A percentile compares a stretch with the other conserved stretches of the same genome.
Evolutionary conservation across 2,888 invertebrate species (phyloP).

Genomic region (Drosophila siamana): DNA sequence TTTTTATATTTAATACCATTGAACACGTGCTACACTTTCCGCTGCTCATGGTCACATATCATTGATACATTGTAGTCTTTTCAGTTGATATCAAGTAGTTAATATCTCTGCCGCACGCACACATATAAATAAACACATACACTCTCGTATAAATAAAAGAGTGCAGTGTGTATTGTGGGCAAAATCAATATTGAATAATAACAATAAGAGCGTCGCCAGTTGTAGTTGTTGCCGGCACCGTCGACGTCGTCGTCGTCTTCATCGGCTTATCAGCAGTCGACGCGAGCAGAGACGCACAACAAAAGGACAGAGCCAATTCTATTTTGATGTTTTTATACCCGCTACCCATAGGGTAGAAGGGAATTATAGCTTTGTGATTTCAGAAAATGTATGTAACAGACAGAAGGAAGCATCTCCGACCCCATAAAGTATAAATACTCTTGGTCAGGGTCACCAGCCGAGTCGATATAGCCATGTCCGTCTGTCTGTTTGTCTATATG

Average conservation of each 20-base stretch:
- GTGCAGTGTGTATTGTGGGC: constrained; percentile 38
- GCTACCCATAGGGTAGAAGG: no score
- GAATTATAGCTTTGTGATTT: no score
- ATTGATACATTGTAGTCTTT: background rate
- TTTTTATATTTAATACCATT: background rate
- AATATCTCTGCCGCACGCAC: background rate
- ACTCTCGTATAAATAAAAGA: constrained; percentile 22
- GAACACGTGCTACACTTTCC: constrained; percentile 12
- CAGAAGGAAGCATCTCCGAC: no score
- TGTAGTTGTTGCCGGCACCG: constrained; percentile 1
- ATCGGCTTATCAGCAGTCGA: constrained; percentile 51
- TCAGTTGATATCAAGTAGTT: constrained; percentile 4
- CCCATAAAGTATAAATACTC: no score
- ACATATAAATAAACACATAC: constrained; percentile 27
- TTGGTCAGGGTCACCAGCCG: no score
- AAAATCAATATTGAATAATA: constrained; percentile 76
- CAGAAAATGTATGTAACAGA: no score
- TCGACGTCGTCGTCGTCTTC: background rate
- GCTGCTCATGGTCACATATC: background rate
- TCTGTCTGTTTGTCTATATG: no score
- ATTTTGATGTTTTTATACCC: no score
- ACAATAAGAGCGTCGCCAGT: constrained; percentile 35
- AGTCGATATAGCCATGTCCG: no score
- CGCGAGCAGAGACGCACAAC: constrained; percentile 25
- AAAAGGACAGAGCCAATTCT: constrained; percentile 28